Evolutionary conservation across 1,140 invertebrate species (phyloP), one percentile per base, ranked within the genome.

Genomic region (Aradophagus sp.): DNA sequence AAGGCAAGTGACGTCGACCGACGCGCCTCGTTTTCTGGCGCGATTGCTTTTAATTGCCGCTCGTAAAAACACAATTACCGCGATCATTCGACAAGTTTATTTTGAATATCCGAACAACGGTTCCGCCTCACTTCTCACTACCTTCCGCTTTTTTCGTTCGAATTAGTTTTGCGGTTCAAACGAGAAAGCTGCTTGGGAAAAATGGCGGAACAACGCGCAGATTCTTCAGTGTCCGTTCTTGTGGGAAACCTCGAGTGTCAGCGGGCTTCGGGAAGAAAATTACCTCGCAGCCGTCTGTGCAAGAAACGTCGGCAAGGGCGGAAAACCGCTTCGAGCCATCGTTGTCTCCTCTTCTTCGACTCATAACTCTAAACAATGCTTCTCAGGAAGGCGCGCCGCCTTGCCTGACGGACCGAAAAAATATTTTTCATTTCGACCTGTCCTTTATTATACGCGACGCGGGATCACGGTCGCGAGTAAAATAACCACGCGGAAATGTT

Each of bases 321-420:
- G 13, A 41, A 59, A 65, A 61, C 55, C 34, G 62, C 55, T 61
- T 29, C 55, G 31, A 65, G 23, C 19, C 20, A 56, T 62, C 45
- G 17, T 23, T 23, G 45, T 58, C 31, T 70, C 19, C 32, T 56
- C 29, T 55, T 39, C 52, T 50, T 44, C 45, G 38, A 59, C 47
- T 65, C 14, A 14, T 29, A 45, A 39, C 48, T 59, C 39, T 38
- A 61, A 66, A 72, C 55, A 72, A 66, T 72, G 48, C 41, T 31
- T 47, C 7, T 53, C 26, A 17, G 27, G 17, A 36, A n/a, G n/a
- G n/a, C n/a, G n/a, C n/a, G n/a, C n/a, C n/a, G n/a, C n/a, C n/a
- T n/a, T n/a, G 42, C 16, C 32, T 58, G 52, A 26, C 23, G 34
- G 36, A 55, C 35, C 35, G 19, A 59, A 61, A 68, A 68, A 53